phyloP scores from a whole-genome alignment of 2,113 vertebrate species.

The Antigone vipio region DNA sequence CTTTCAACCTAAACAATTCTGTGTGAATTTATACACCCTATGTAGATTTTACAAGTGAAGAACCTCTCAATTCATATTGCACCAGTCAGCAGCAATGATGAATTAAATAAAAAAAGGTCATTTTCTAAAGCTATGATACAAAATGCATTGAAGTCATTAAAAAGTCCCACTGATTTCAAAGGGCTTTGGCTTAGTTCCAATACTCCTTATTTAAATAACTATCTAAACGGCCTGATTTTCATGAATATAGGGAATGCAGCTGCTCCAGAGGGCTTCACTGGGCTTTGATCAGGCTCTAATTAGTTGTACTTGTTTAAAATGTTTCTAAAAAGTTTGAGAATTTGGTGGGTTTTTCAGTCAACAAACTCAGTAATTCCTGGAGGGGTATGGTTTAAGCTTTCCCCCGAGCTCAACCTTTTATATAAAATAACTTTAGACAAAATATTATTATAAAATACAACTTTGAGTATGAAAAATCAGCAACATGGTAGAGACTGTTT shows the following conservation, averaged over 20 bases:
- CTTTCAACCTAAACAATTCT: neutral
- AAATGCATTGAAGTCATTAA: slow-evolving; percentile 26
- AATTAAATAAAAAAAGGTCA: slow-evolving; percentile 7
- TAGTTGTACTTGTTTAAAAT: slow-evolving; percentile 40
- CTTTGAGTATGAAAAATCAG: neutral
- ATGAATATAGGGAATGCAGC: slow-evolving; percentile 14
- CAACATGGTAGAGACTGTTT: neutral
- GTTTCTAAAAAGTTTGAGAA: slow-evolving; percentile 20
- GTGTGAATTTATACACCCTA: neutral
- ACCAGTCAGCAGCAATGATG: neutral
- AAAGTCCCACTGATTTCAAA: slow-evolving; percentile 41
- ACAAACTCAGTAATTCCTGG: slow-evolving; percentile 13
- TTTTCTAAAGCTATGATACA: neutral
- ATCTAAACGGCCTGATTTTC: slow-evolving; percentile 34
- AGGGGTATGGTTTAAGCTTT: slow-evolving; percentile 4
- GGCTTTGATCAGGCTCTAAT: slow-evolving; percentile 55
- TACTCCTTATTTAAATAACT: slow-evolving; percentile 32
- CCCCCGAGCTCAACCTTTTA: slow-evolving; percentile 19
- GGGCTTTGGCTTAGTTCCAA: slow-evolving; percentile 16
- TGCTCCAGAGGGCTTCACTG: slow-evolving; percentile 32
- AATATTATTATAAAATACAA: neutral
- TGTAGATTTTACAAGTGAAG: neutral
- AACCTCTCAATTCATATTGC: neutral
- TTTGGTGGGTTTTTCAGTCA: neutral
- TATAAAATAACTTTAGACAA: neutral